Evolutionary conservation across 2,888 invertebrate genomes (phyloP).

Genomic region (Erebia palarica): DNA sequence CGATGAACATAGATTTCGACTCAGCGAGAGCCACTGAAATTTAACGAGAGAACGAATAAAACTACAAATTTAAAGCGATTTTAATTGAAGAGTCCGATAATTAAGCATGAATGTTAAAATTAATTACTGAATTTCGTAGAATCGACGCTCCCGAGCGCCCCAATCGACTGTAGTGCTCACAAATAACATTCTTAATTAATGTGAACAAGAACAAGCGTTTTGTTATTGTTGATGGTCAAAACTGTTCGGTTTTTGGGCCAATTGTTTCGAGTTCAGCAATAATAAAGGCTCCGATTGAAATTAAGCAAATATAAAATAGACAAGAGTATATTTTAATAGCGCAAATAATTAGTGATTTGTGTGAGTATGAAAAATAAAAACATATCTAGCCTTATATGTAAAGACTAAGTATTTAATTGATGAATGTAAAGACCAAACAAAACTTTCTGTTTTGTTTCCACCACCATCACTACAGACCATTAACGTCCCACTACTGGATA

Average conservation of each 20-base stretch:
- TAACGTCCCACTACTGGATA: too few species aligned
- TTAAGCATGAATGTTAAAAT: constrained; percentile 80
- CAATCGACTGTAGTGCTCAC: constrained; percentile 54
- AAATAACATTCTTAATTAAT: constrained; percentile 72
- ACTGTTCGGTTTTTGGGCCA: constrained; percentile 52
- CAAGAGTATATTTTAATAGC: too few species aligned
- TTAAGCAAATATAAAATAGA: too few species aligned
- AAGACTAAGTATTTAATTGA: too few species aligned
- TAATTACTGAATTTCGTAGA: constrained; percentile 74
- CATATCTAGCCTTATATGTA: too few species aligned
- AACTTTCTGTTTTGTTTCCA: too few species aligned
- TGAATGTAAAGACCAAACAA: too few species aligned
- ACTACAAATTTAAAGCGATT: constrained; percentile 51
- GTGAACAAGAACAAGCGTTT: constrained; percentile 66
- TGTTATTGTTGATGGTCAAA: constrained; percentile 61
- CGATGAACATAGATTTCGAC: too few species aligned
- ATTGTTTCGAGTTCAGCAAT: neutral
- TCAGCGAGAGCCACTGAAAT: constrained; percentile 24
- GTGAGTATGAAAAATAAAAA: too few species aligned
- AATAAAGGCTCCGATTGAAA: neutral
- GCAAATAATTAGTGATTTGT: too few species aligned
- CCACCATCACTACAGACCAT: too few species aligned
- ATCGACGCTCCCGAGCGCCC: constrained; percentile 50
- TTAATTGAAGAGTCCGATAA: constrained; percentile 79
- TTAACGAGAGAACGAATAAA: constrained; percentile 59